Percentiles rank a stretch among this genome's conserved stretches.
Conservation (phyloP, 2,797 vertebrate species). For the Rallus crepitans region DNA sequence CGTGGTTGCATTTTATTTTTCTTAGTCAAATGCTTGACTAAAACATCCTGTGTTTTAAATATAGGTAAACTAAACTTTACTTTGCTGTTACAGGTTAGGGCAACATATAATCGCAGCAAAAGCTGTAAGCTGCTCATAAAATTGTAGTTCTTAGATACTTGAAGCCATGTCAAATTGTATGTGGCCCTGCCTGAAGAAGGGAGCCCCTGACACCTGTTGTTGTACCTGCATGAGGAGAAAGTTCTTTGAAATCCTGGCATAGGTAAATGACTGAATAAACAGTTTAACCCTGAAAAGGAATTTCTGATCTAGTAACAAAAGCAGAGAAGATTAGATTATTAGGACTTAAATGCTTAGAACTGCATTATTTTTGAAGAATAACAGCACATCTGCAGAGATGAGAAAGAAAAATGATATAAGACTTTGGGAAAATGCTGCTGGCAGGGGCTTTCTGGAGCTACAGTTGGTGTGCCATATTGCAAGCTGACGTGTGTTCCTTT, state of each 20-base stretch:
- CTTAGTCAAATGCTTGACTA: background rate
- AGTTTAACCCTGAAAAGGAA: background rate
- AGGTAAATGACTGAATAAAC: background rate
- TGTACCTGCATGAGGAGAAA: background rate
- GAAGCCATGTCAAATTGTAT: background rate
- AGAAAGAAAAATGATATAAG: no score
- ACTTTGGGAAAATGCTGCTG: no score
- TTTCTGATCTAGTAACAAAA: background rate
- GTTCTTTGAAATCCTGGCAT: background rate
- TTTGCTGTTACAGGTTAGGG: background rate
- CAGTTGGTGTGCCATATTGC: no score
- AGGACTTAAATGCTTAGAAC: background rate
- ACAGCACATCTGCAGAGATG: no score
- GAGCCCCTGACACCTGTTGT: background rate
- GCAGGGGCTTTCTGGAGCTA: no score
- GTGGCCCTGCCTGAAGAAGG: background rate
- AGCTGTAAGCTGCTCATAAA: background rate
- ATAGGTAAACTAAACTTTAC: background rate
- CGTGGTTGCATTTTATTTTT: background rate
- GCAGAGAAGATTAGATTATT: background rate
- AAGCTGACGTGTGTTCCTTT: no score
- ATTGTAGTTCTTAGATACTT: background rate
- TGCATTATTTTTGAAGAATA: background rate
- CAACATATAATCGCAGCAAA: background rate
- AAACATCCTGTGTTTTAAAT: background rate